Base-by-base conservation (phyloP, 2,797 vertebrate species). In the Gouania willdenowi region DNA sequence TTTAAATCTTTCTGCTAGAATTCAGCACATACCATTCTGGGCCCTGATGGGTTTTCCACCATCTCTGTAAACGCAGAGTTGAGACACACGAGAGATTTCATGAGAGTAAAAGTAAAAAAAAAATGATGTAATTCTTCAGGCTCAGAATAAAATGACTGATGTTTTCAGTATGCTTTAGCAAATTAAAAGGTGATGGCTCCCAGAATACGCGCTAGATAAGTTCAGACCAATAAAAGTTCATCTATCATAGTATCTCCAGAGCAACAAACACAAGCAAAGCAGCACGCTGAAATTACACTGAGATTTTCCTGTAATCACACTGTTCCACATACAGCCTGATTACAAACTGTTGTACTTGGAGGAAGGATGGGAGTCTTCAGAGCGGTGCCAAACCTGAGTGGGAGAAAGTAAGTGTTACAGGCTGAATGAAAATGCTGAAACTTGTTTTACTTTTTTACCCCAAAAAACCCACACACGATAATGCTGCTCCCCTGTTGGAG, bases 211-310 rank as follows among this genome's bases (percentile, higher is more conserved):
- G n/a, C 44, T 59, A 49, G 51, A 75, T 78, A 54, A 54, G 34
- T 13, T 24, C 26, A 19, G 8, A 37, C 33, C 30, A 11, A 34
- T 48, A 58, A 46, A 54, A 28, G 32, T 31, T 35, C 19, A 28
- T 40, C 36, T 45, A 37, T 60, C n/a, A n/a, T n/a, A n/a, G n/a
- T 21, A 26, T 65, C 44, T 51, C 66, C 60, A 40, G 63, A 28
- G 68, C 41, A 59, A 81, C 62, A 15, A 13, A 58, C 66, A 70
- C 69, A 79, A 85, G 72, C 61, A 70, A 29, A 28, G 7, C 4
- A 47, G 11, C 13, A 10, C 13, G 30, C 10, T 38, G 47, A 50
- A 42, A 26, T 17, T 44, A 24, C 51, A 22, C 29, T 46, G 39
- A 19, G 18, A 9, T 51, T 58, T 39, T 49, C 68, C 33, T 44